Evolutionary conservation across 1,140 invertebrate genomes (phyloP), one percentile per base, ranked within the genome.

Genomic region (Hypsibius dujardini): DNA sequence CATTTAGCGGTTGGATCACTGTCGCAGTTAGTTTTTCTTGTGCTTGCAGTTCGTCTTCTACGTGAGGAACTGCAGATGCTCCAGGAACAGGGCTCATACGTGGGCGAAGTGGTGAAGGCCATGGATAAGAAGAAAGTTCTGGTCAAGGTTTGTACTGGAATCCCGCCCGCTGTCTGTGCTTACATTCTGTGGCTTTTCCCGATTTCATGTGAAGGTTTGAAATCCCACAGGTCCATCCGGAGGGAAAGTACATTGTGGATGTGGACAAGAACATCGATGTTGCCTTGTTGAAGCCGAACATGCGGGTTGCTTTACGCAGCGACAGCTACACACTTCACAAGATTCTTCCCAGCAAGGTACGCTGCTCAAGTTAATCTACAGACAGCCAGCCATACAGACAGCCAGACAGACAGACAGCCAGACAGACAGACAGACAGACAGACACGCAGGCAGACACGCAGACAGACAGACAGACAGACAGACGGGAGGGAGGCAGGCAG

Each of bases 41-140:
- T 28, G 28, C 28, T 73, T 75, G 45, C 76, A 92, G 95, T 99
- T 46, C 87, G 95, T 69, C 93, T 98, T 90, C 80, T 99, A 47
- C 85, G 95, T 15, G 96, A 99, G 80, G 96, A 99, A 78, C 81
- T 99, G 0, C 95, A 98, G 80, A 83, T 98, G 12, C 82, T 99
- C 12, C 96, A 99, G 82, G 96, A 99, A 78, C 96, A 99, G 82
- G 96, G 96, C 7, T 97, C 93, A 12, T 98, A 99, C 82, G 96
- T 99, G 2, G 96, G 96, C 12, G 96, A 99, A 83, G 95, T 99
- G 46, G 93, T 98, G 0, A 98, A 99, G 79, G 92, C 93, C 0
- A 99, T 99, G 95, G 95, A 99, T 78, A 99, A 99, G 79, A 98
- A 99, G 80, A 99, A 99, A 81, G 95, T 99, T 1, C 81, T 99